Evolutionary conservation across 2,888 invertebrate genomes (phyloP).

Genomic region (Lagria hirta): DNA sequence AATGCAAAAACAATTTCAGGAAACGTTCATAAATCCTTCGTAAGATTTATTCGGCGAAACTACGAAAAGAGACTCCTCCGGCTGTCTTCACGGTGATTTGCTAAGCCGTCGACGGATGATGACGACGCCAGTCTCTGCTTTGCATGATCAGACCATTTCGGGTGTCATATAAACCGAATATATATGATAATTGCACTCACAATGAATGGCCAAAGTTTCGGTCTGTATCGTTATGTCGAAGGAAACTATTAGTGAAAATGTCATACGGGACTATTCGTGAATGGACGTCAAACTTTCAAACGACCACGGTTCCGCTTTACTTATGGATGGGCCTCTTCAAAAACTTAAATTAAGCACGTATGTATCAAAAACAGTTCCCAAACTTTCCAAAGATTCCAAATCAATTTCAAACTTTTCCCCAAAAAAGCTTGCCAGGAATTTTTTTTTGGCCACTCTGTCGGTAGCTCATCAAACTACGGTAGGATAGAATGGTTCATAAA

Average conservation of each 20-base stretch:
- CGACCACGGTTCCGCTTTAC: too few species aligned
- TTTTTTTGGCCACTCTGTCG: not conserved
- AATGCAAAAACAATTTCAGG: conserved; percentile 38
- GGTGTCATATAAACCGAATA: conserved; percentile 51
- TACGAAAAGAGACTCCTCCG: conserved; percentile 14
- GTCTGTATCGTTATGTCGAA: conserved; percentile 41
- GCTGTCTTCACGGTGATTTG: conserved; percentile 26
- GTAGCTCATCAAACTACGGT: too few species aligned
- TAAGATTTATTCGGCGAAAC: conserved; percentile 21
- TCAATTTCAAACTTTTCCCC: too few species aligned
- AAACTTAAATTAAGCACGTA: too few species aligned
- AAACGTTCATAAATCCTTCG: conserved; percentile 32
- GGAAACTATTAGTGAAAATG: conserved; percentile 36
- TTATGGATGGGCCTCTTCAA: too few species aligned
- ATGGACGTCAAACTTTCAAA: conserved; percentile 20
- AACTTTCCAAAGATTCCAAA: too few species aligned
- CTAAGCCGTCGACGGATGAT: conserved; percentile 17
- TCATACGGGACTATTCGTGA: conserved; percentile 18
- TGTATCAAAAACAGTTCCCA: too few species aligned
- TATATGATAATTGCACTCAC: conserved; percentile 52
- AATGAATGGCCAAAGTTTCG: conserved; percentile 52
- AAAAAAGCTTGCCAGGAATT: too few species aligned
- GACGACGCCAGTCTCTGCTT: conserved; percentile 41
- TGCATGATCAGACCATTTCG: conserved; percentile 52
- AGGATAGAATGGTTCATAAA: not conserved